Evolutionary conservation across 2,797 vertebrate genomes (phyloP), one percentile per base, ranked within the genome.

Genomic region (Melanogrammus aeglefinus): DNA sequence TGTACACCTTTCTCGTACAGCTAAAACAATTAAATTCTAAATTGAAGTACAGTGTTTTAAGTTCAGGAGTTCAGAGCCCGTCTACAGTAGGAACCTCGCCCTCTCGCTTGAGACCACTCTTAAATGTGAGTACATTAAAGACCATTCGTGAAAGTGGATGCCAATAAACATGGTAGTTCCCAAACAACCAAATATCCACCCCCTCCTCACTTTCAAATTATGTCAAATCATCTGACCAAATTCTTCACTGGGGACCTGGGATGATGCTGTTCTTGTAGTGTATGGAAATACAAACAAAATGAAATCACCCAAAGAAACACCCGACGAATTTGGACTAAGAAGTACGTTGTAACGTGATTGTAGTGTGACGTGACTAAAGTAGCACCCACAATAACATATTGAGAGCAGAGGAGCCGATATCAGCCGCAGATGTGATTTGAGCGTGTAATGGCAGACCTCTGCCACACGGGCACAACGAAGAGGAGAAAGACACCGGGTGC

Each of bases 11-110:
- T 77, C 36, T 70, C 33, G 82, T 86, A 84, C 80, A 9, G 84
- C 79, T 78, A 82, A 85, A 83, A 86, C 27, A 71, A 66, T 66
- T 57, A 75, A 86, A 80, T 81, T 77, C 82, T 2, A 80, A 85
- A 85, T 82, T 87, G 88, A 86, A 90, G 85, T 84, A 76, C 88
- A 76, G 78, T 66, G n/a, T n/a, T n/a, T 66, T 24, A 66, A 78
- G 85, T 84, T 85, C 78, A 76, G 75, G 81, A 83, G 76, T 72
- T 72, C n/a, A 77, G 21, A 66, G 75, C 36, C n/a, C 27, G 35
- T 86, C 79, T 83, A 86, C 83, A 88, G 81, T 81, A 81, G 44
- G 79, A 44, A 73, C 36, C 76, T 9, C 57, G 0, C 21, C 57
- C 57, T n/a, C 21, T 1, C 57, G 75, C n/a, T 8, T 74, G 72